Evolutionary conservation across 1,140 invertebrate genomes (phyloP), one percentile per base, ranked within the genome.

Genomic region (Paralvinella palmiformis): DNA sequence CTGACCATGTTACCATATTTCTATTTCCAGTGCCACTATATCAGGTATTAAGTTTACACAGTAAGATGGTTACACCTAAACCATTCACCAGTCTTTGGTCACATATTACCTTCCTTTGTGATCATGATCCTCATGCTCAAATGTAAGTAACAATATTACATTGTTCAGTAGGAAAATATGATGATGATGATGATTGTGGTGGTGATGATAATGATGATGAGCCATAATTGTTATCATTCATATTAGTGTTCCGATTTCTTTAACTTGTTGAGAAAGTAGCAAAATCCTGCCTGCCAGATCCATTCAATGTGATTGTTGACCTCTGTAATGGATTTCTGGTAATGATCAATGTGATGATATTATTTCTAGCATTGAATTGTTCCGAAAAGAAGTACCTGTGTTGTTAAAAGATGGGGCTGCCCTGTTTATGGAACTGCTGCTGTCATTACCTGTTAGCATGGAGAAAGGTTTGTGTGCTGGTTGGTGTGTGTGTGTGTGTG

Each of bases 401-500:
- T 81, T 96, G 62, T 81, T 96, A 48, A 84, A 86, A 67, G 94
- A 97, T 84, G 89, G 90, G 0, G 84, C 86, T 22, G 87, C 92
- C 55, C 78, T 95, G 59, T 83, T 97, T 0, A 85, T 94, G 68
- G 91, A 96, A 76, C 87, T 96, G 68, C 84, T 94, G 58, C 81
- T 96, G 53, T 82, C 93, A 44, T 84, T 94, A 41, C 92, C 93
- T 17, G 79, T 89, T 27, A 87, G 91, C 73, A 83, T 96, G 48
- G 91, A 95, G 80, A 87, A 89, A 84, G 88, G 92, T 93, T 78
- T 83, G 84, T n/a, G n/a, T n/a, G n/a, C n/a, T n/a, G n/a, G n/a
- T n/a, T n/a, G n/a, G n/a, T n/a, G n/a, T n/a, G n/a, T n/a, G n/a
- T n/a, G n/a, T n/a, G n/a, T n/a, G n/a, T n/a, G n/a, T n/a, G n/a